Evolutionary conservation across 2,113 vertebrate genomes (phyloP).

Genomic region (Phrynosoma platyrhinos): DNA sequence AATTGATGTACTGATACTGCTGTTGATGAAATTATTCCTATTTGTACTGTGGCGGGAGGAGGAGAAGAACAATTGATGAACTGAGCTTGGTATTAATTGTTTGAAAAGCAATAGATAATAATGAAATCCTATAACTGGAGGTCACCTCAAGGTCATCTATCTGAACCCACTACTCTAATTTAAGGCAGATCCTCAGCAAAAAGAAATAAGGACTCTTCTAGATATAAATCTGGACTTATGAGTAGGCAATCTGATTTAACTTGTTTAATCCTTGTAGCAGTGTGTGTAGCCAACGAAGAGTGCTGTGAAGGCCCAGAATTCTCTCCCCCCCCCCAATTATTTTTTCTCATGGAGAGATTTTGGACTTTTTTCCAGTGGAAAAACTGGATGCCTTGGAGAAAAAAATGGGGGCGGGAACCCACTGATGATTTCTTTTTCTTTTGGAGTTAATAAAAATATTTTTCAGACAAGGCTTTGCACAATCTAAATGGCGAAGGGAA

Average conservation of each 20-base stretch:
- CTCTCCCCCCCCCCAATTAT: no score
- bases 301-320: no score
- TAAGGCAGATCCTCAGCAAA: not conserved
- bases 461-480: no score
- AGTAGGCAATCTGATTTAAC: not conserved
- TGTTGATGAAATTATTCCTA: conserved; percentile 37
- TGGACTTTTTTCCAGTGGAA: no score
- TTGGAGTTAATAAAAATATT: no score
- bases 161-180: not conserved
- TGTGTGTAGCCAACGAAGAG: not conserved
- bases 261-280: not conserved
- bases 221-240: not conserved
- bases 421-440: no score
- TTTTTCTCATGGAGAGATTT: no score
- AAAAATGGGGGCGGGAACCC: no score
- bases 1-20: conserved; percentile 34
- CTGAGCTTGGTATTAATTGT: conserved; percentile 24
- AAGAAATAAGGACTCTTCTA: not conserved
- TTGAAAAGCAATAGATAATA: conserved; percentile 33
- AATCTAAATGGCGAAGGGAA: no score
- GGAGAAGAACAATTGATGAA: conserved; percentile 16
- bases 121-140: conserved; percentile 21
- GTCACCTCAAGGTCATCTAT: conserved; percentile 14
- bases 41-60: conserved; percentile 11
- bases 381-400: no score